These are phyloP conservation scores for Planiliza haematocheilus DNA, from an alignment of 2,113 vertebrate genomes.

Conservation along the genomic window DNA sequence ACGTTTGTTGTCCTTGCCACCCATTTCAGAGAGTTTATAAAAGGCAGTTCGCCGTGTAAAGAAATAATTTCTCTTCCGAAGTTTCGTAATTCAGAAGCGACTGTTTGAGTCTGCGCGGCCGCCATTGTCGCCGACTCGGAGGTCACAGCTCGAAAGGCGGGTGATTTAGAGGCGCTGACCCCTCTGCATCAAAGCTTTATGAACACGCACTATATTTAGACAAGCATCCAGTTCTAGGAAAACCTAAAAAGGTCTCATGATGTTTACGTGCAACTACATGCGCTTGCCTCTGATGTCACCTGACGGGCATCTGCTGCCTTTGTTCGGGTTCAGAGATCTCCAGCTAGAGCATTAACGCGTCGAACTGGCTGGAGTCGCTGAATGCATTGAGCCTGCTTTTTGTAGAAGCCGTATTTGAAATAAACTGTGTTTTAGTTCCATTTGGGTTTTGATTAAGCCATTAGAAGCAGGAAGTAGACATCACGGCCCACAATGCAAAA, in stretches of 20 bases:
- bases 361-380: not conserved
- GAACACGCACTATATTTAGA: constrained; percentile 54
- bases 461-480: constrained; percentile 2
- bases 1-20: not conserved
- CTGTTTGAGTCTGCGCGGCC: not conserved
- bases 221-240: constrained; percentile 54
- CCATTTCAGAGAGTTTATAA: not conserved
- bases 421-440: not conserved
- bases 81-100: not conserved
- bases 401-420: not conserved
- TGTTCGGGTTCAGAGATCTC: constrained; percentile 31
- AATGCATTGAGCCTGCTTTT: not conserved
- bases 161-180: constrained; percentile 35
- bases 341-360: not conserved
- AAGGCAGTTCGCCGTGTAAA: not conserved
- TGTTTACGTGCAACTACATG: constrained; percentile 34
- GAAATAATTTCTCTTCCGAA: not conserved
- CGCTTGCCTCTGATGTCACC: constrained; percentile 28
- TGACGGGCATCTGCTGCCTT: constrained; percentile 11
- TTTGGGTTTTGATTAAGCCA: too few relatives aligned
- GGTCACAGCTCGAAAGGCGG: not conserved
- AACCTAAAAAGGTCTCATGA: constrained; percentile 49
- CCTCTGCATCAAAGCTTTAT: constrained; percentile 34
- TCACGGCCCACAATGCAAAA: not conserved
- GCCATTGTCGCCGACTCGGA: not conserved